These are phyloP conservation scores for Tenthredo amoena DNA, from an alignment of 2,888 invertebrate species.

Conservation along the genomic window DNA sequence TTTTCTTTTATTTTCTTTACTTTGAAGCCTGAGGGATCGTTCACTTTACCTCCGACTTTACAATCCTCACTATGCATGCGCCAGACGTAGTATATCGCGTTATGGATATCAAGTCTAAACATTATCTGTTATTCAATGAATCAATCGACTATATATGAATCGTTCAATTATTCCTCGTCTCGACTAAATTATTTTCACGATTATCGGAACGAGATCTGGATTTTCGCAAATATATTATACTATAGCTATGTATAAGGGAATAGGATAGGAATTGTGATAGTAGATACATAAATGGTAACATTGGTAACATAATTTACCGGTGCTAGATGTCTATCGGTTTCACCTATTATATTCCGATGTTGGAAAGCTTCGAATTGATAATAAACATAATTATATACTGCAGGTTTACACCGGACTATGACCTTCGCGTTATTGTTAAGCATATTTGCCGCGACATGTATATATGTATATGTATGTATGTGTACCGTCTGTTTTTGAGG, in stretches of 20 bases:
- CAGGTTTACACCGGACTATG: background rate
- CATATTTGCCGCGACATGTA: constrained; percentile 14
- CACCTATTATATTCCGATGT: background rate
- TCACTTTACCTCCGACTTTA: background rate
- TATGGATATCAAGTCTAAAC: constrained; percentile 3
- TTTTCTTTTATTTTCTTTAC: background rate
- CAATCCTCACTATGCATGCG: background rate
- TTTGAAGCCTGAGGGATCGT: background rate
- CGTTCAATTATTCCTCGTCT: background rate
- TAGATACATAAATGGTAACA: background rate
- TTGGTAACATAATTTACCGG: background rate
- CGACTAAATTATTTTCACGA: background rate
- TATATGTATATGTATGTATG: background rate
- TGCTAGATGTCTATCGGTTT: background rate
- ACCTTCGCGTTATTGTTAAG: background rate
- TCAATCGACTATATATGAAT: background rate
- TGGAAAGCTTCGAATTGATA: background rate
- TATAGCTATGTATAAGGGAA: background rate
- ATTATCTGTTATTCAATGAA: background rate
- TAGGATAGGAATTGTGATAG: background rate
- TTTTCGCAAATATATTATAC: background rate
- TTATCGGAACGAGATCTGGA: background rate
- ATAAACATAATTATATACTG: background rate
- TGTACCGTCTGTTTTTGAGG: constrained; percentile 4
- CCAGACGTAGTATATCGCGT: background rate